Base-by-base conservation (phyloP, 1,140 invertebrate species). In the Venustaconcha ellipsiformis region DNA sequence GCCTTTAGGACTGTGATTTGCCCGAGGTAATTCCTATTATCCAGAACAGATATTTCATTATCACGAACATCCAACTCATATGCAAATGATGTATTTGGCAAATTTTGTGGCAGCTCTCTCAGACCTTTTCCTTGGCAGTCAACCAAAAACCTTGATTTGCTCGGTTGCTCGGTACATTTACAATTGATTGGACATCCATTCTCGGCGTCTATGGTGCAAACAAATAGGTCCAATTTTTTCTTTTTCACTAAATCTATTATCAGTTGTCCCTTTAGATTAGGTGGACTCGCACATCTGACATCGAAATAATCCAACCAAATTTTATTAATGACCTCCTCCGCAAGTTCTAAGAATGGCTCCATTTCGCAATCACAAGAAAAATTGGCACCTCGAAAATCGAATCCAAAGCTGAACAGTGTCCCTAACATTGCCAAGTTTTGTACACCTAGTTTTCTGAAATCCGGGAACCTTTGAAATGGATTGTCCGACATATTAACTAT, bases 351-450 rank as follows among this genome's bases (percentile, higher is more conserved):
- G 67, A 76, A 66, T 58, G 67, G 59, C n/a, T 76, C 14, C 14
- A 76, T 23, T 48, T 66, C n/a, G 59, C 74, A 76, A 58, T 76
- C 68, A 66, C 74, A 76, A 13, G n/a, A 20, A 17, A 76, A 12
- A 48, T 60, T 48, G 17, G 56, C 60, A 1, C 63, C 74, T 56
- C 56, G 23, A 30, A 71, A 67, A 30, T 70, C 62, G 67, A 76
- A 76, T 55, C 68, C 60, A 66, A 69, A 71, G 3, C 23, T 17
- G 13, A 76, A 13, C 23, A 76, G 48, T 23, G 59, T 55, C 58
- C 74, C 74, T 12, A 76, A 62, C 62, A 71, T 48, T 1, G 37
- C n/a, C 12, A 70, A 60, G 4, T 37, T 58, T 17, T 70, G 60
- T 1, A 76, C n/a, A 65, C n/a, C 20, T 48, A 76, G 57, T 48